Base-by-base conservation (phyloP, 37 sponge, comb jelly and placozoan genomes). In the Lycopodina hypogea region DNA sequence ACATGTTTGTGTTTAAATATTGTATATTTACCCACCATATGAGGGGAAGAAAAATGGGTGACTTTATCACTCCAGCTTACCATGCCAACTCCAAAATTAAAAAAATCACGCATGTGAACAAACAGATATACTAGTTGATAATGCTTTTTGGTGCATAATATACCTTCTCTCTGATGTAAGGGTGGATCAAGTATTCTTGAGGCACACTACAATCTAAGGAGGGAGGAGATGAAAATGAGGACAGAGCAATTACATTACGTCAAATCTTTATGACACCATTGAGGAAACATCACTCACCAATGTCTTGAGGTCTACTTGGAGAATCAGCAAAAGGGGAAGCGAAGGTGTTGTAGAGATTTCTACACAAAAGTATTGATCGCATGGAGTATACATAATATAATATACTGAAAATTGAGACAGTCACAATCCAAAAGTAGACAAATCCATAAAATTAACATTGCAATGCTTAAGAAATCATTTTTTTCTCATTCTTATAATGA, bases 271-370 rank as follows among this genome's bases (percentile, higher is more conserved):
- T 8, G 23, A 18, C 37, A 66, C 37, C 18, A 32, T 36, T 35
- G 17, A 34, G 6, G 26, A 34, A 4, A 9, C 14, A 8, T 66
- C 37, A 22, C 70, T 42, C 60, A 91, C 92, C 92, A 42, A 96
- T 85, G 71, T 96, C 96, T 34, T 99, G 96, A 36, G 97, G 95
- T 63, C 99, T 50, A 67, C 93, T 84, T 3, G 96, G 99, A 69
- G 90, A 50, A 59, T 99, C 99, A 18, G 95, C 90, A 89, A 92
- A 99, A 1, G 99, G 99, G 36, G 97, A 96, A 32, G 94, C 84
- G 72, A 99, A 99, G 0, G 93, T 93, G 76, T 87, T 92, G 86
- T 90, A 91, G 45, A 99, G 80, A 74, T 89, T 94, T 62, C 97
- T 93, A 61, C 57, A 45, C 1, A 4, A 29, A 53, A 19, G n/a